A percentile compares a stretch with the other conserved stretches of the same genome.
Evolutionary conservation across 2,113 vertebrate genomes (phyloP).

Genomic region (Syngnathoides biaculeatus): DNA sequence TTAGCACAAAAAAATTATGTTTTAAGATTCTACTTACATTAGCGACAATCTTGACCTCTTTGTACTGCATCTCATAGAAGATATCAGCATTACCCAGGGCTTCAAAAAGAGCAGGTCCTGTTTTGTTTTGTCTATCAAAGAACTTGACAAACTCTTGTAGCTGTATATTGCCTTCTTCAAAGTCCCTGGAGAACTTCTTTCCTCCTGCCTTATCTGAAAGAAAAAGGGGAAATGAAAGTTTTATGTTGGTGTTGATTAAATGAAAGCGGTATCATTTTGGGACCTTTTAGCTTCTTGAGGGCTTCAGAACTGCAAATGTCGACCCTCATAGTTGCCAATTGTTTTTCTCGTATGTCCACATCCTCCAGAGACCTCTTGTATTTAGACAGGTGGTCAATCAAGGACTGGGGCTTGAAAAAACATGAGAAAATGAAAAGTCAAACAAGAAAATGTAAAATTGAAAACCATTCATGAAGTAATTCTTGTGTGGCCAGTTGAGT

Average conservation of each 20-base stretch:
- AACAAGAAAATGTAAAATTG: neutral
- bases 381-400: slow-evolving; percentile 82
- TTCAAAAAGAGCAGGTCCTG: slow-evolving; percentile 78
- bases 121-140: slow-evolving; percentile 83
- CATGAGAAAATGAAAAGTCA: neutral
- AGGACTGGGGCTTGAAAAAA: slow-evolving; percentile 81
- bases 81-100: slow-evolving; percentile 87
- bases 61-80: slow-evolving; percentile 96
- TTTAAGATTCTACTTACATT: slow-evolving; percentile 77
- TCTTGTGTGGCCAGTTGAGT: neutral
- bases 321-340: slow-evolving; percentile 90
- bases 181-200: slow-evolving; percentile 95
- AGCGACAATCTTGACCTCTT: slow-evolving; percentile 94
- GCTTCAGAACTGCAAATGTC: slow-evolving; percentile 92
- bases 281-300: slow-evolving; percentile 93
- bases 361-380: slow-evolving; percentile 86
- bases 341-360: slow-evolving; percentile 89
- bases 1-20: neutral
- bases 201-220: slow-evolving; percentile 91
- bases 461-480: neutral
- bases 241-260: neutral
- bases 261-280: neutral
- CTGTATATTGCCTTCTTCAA: slow-evolving; percentile 91
- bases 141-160: slow-evolving; percentile 91
- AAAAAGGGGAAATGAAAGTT: neutral